A percentile compares a stretch with the other conserved stretches of the same genome.
Conservation (phyloP, 2,797 vertebrate genomes). For the Lemur catta region DNA sequence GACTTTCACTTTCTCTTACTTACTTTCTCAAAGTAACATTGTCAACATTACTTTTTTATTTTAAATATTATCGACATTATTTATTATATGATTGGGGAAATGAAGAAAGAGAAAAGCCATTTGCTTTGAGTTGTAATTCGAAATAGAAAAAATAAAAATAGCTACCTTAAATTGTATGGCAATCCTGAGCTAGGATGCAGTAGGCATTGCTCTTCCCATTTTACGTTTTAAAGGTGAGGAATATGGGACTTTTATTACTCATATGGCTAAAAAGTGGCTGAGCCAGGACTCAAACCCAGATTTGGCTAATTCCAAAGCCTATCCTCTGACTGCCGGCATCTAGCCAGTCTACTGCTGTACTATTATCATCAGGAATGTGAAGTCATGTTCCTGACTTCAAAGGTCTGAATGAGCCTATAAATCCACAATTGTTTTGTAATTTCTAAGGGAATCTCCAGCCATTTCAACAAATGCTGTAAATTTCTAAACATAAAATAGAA, state of each 20-base stretch:
- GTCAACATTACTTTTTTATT: too few species aligned
- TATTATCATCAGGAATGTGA: neutral
- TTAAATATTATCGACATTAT: neutral
- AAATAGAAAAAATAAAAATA: neutral
- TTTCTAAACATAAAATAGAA: neutral
- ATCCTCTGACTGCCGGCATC: neutral
- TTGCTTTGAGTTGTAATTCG: neutral
- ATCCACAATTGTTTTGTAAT: neutral
- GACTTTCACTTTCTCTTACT: neutral
- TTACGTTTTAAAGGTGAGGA: neutral
- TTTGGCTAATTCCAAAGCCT: neutral
- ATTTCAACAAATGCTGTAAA: neutral
- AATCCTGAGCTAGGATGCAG: neutral
- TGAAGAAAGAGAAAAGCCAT: neutral
- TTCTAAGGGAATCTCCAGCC: neutral
- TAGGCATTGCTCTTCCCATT: neutral
- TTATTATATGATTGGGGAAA: neutral
- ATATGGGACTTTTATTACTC: neutral
- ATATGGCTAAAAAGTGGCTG: neutral
- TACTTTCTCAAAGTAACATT: neutral
- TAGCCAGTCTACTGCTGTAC: too few species aligned
- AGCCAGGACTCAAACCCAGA: neutral
- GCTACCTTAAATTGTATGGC: neutral
- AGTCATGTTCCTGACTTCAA: neutral
- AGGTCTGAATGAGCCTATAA: neutral